Evolutionary conservation across 2,797 vertebrate species (phyloP).

Genomic region (Lerista edwardsae): DNA sequence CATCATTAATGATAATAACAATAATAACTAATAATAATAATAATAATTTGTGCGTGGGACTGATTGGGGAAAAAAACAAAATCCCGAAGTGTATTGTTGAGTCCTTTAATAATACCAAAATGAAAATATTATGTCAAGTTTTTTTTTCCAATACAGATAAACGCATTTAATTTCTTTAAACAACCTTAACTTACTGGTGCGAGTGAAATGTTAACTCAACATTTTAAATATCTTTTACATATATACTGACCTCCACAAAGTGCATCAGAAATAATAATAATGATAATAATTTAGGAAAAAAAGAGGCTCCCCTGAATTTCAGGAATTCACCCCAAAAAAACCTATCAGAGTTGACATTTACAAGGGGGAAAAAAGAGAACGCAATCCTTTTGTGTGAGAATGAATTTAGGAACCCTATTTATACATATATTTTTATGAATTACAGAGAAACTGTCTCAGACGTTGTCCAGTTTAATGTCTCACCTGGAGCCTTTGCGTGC

Average conservation of each 20-base stretch:
- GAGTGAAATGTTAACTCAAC: conserved; percentile 94
- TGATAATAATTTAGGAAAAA: conserved; percentile 63
- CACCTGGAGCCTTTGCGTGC: conserved; percentile 76
- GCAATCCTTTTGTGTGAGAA: conserved; percentile 60
- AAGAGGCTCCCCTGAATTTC: conserved; percentile 70
- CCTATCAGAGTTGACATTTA: conserved; percentile 92
- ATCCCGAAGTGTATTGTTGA: conserved; percentile 77
- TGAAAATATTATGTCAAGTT: conserved; percentile 97
- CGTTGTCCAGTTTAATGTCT: conserved; percentile 74
- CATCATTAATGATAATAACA: neutral
- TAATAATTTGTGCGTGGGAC: too few species aligned
- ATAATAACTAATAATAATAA: too few species aligned
- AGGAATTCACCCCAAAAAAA: conserved; percentile 70
- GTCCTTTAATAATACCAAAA: conserved; percentile 99
- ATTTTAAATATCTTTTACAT: conserved; percentile 98
- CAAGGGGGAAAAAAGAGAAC: conserved; percentile 84
- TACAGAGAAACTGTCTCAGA: conserved; percentile 83
- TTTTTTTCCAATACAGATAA: conserved; percentile 95
- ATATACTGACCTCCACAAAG: conserved; percentile 99
- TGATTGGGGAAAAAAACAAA: conserved; percentile 52
- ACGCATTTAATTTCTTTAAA: conserved; percentile 98
- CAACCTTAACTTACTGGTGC: conserved; percentile 87
- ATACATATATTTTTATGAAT: conserved; percentile 86
- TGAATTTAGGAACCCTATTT: conserved; percentile 81
- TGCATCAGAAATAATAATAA: conserved; percentile 89